Conservation (phyloP, 1,140 invertebrate genomes). For the Drosophila cardini region DNA sequence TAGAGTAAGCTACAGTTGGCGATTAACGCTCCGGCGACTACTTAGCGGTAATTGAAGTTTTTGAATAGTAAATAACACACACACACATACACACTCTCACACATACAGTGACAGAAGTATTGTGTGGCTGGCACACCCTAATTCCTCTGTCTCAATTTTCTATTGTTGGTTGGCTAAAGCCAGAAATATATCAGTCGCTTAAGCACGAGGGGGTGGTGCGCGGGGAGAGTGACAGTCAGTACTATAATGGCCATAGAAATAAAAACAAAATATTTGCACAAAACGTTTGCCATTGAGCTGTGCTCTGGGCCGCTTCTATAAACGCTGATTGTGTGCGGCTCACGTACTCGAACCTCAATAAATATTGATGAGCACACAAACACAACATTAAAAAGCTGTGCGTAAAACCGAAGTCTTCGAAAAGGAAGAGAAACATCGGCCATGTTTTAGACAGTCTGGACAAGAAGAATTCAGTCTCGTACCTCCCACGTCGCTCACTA, state of each 20-base stretch:
- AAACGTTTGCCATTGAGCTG: conserved; percentile 31
- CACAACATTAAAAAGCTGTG: conserved; percentile 81
- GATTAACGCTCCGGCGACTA: conserved; percentile 60
- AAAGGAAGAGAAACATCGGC: conserved; percentile 12
- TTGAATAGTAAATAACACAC: conserved; percentile 76
- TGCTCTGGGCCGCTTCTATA: not conserved
- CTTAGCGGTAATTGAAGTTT: conserved; percentile 78
- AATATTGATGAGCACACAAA: conserved; percentile 82
- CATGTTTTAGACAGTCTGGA: not conserved
- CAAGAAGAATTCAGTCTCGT: not conserved
- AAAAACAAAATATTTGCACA: conserved; percentile 69
- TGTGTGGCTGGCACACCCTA: conserved; percentile 5
- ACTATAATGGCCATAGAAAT: conserved; percentile 53
- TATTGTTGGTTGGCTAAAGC: conserved; percentile 18
- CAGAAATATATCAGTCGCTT: conserved; percentile 60
- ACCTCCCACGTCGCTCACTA: conserved; percentile 25
- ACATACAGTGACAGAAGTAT: not conserved
- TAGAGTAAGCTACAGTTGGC: conserved; percentile 2
- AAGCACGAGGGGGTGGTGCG: not conserved
- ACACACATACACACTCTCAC: not conserved
- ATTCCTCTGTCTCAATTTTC: not conserved
- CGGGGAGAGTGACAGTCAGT: not conserved
- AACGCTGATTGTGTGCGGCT: conserved; percentile 72
- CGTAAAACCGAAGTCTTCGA: conserved; percentile 53
- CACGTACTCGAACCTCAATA: conserved; percentile 81